Evolutionary conservation across 2,888 invertebrate species (phyloP), one percentile per base, ranked within the genome.

Genomic region (Acanthacorydalis orientalis): DNA sequence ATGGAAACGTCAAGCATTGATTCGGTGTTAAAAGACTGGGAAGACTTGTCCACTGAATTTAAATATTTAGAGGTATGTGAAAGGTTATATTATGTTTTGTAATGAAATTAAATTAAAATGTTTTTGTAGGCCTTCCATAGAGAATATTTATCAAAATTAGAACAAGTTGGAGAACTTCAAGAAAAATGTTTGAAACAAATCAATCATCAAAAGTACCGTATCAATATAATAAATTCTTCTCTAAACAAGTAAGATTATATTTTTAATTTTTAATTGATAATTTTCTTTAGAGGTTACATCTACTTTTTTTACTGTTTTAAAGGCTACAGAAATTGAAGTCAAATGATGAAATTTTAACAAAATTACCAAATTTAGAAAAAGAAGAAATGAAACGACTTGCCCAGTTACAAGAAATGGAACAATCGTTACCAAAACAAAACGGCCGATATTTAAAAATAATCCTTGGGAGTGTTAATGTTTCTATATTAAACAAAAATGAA

Each of bases 381-480:
- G 83, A 85, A 60, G 79, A 93, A 56, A 70, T 80, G 57, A 84
- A 88, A 60, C 75, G 91, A 56, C 83, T 86, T 66, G 83, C 83
- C 35, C 86, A 89, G 64, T 69, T 96, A 44, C 77, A 83, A 58
- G 93, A 95, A 64, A 87, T 97, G 59, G 92, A 95, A 63, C 87
- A 93, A 59, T 84, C 86, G 15, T 70, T 97, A 57, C 97, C 97
- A 11, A 90, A 91, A 64, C 81, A 84, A 62, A 87, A 92, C 68
- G 92, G 95, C 61, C 72, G 81, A 52, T 98, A 98, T 65, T 72
- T 92, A 56, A 81, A 82, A 68, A 91, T 97, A 59, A 97, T 98
- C 64, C 75, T 98, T 51, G 98, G 98, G 55, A 90, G 90, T 65
- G 92, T 98, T 42, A 96, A 97, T 69, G 92, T 97, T 23, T 97